A percentile compares a stretch with the other conserved stretches of the same genome.
Evolutionary conservation across 2,888 invertebrate species (phyloP).

Genomic region (Leptogaster cylindrica): DNA sequence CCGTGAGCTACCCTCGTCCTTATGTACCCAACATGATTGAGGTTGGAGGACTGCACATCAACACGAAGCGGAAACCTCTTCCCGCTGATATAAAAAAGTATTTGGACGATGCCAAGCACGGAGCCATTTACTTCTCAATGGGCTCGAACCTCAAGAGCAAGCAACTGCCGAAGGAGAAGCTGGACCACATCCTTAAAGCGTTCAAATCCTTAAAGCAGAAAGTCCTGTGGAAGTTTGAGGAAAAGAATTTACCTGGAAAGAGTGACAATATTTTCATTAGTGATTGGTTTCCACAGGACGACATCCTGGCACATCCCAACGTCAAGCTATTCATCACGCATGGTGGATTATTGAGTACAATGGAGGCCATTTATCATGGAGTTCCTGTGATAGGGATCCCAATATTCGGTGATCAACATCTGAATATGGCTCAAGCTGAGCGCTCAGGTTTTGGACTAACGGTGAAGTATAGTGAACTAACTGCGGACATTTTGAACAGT

Average conservation of each 20-base stretch:
- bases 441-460: slow-evolving; percentile 59
- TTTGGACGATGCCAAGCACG: slow-evolving; percentile 60
- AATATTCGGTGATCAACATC: slow-evolving; percentile 58
- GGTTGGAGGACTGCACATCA: slow-evolving; percentile 60
- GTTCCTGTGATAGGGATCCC: slow-evolving; percentile 62
- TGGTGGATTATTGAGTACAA: slow-evolving; percentile 64
- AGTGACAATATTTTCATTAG: slow-evolving; percentile 54
- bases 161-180: slow-evolving; percentile 49
- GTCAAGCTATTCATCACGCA: slow-evolving; percentile 65
- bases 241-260: slow-evolving; percentile 51
- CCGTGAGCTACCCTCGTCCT: slow-evolving; percentile 57
- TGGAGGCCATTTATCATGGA: slow-evolving; percentile 61
- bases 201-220: slow-evolving; percentile 55
- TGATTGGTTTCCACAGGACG: slow-evolving; percentile 60
- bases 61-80: slow-evolving; percentile 53
- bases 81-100: slow-evolving; percentile 58
- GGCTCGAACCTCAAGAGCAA: slow-evolving; percentile 60
- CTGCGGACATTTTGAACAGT: slow-evolving; percentile 52
- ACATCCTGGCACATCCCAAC: slow-evolving; percentile 61
- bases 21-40: slow-evolving; percentile 61
- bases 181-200: not conserved
- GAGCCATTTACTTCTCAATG: slow-evolving; percentile 63
- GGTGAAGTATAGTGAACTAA: slow-evolving; percentile 57
- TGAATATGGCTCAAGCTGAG: slow-evolving; percentile 62
- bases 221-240: slow-evolving; percentile 63